These are phyloP conservation scores for Pelvicachromis taeniatus DNA, from an alignment of 2,113 vertebrate species.

Conservation along the genomic window DNA sequence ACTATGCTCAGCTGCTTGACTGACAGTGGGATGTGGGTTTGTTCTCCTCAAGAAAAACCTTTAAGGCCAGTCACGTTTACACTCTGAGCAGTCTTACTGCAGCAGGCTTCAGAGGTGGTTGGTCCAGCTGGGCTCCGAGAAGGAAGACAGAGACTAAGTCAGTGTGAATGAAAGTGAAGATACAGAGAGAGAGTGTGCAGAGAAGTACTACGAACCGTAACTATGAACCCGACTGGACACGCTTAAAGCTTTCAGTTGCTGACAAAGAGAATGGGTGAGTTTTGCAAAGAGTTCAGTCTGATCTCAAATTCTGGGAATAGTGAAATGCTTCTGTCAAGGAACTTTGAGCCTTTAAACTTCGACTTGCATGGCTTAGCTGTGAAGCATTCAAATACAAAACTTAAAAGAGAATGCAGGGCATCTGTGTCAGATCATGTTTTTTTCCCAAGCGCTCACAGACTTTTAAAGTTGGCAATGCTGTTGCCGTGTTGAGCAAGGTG, in stretches of 20 bases:
- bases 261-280: slow-evolving; percentile 51
- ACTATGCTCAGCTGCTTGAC: slow-evolving; percentile 78
- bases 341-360: neutral
- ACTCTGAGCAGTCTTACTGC: slow-evolving; percentile 54
- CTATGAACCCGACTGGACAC: slow-evolving; percentile 52
- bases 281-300: neutral
- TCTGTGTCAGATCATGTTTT: neutral
- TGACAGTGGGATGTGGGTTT: slow-evolving; percentile 80
- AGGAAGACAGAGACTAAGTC: neutral
- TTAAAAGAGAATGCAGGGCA: neutral
- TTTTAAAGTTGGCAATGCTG: neutral
- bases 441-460: neutral
- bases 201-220: neutral
- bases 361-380: neutral
- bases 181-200: neutral
- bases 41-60: slow-evolving; percentile 61
- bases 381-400: neutral
- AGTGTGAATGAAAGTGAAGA: neutral
- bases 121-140: slow-evolving; percentile 23
- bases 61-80: slow-evolving; percentile 69
- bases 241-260: slow-evolving; percentile 20
- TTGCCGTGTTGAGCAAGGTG: slow-evolving; percentile 6
- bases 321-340: neutral
- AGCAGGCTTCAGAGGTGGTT: slow-evolving; percentile 43
- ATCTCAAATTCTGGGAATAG: neutral